Conservation (phyloP, 2,888 invertebrate species). For the Ophonus ardosiacus region DNA sequence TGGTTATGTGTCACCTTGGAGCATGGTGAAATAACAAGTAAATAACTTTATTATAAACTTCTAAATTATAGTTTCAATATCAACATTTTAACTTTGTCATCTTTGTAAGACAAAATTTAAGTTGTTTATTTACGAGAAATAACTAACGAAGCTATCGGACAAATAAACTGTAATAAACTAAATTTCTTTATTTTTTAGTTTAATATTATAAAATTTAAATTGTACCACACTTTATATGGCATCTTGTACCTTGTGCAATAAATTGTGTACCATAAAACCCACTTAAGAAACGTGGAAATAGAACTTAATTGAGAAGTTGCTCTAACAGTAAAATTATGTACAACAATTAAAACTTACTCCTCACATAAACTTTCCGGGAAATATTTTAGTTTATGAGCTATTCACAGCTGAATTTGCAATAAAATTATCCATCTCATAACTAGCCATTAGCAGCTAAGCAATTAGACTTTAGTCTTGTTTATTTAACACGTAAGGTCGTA, state of each 20-base stretch:
- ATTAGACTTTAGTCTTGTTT: slow-evolving; percentile 10
- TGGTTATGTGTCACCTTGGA: too few species aligned
- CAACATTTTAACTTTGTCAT: too few species aligned
- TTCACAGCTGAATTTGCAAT: slow-evolving; percentile 2
- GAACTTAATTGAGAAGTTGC: background rate
- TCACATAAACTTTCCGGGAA: slow-evolving; percentile 10
- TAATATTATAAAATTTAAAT: background rate
- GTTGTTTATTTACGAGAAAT: too few species aligned
- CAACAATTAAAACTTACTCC: slow-evolving; percentile 18
- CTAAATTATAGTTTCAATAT: too few species aligned
- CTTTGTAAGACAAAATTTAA: too few species aligned
- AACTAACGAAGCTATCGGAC: too few species aligned
- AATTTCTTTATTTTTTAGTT: background rate
- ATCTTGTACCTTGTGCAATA: background rate
- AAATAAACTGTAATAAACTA: too few species aligned
- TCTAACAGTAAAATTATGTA: slow-evolving; percentile 5
- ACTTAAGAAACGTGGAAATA: background rate
- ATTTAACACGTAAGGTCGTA: background rate
- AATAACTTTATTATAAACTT: too few species aligned
- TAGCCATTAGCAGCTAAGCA: slow-evolving; percentile 8
- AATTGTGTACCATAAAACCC: background rate
- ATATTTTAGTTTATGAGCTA: slow-evolving; percentile 18
- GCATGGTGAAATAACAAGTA: too few species aligned
- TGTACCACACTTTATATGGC: background rate
- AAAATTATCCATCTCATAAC: slow-evolving; percentile 1